Conservation (phyloP, 2,888 invertebrate species). For the Agrilus biguttatus region DNA sequence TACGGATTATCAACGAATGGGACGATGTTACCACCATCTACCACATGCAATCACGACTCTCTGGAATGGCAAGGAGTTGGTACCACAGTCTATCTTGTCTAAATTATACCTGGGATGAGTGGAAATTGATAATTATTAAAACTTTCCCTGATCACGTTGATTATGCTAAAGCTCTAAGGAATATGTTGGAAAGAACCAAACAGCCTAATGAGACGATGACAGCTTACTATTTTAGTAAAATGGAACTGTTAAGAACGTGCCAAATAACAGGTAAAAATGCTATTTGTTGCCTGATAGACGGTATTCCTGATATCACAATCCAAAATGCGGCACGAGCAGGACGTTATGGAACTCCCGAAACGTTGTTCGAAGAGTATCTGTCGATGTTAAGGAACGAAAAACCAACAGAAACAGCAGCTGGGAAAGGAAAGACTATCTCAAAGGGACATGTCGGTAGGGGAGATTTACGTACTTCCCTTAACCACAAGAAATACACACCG, state of each 20-base stretch:
- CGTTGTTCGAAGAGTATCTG: conserved; percentile 4
- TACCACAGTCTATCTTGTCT: too few relatives aligned
- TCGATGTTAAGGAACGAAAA: not conserved
- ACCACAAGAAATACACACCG: too few relatives aligned
- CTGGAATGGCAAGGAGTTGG: conserved; percentile 12
- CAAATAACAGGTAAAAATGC: conserved; percentile 7
- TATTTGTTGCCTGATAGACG: conserved; percentile 10
- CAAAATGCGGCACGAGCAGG: conserved; percentile 7
- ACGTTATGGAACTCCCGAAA: conserved; percentile 4
- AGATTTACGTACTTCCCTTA: too few relatives aligned
- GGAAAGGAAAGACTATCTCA: too few relatives aligned
- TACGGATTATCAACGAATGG: conserved; percentile 9
- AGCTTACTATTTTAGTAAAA: conserved; percentile 12
- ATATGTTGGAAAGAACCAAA: too few relatives aligned
- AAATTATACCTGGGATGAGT: too few relatives aligned
- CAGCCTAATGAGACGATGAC: conserved; percentile 7
- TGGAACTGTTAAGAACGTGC: conserved; percentile 9
- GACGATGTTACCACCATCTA: conserved; percentile 9
- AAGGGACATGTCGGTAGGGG: too few relatives aligned
- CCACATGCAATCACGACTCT: conserved; percentile 10
- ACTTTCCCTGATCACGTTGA: too few relatives aligned
- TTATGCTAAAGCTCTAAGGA: too few relatives aligned
- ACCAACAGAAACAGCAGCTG: too few relatives aligned
- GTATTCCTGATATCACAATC: conserved; percentile 6
- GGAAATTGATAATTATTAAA: too few relatives aligned